These are phyloP conservation scores for Propsilocerus akamusi DNA, from an alignment of 1,140 invertebrate genomes.

Conservation along the genomic window DNA sequence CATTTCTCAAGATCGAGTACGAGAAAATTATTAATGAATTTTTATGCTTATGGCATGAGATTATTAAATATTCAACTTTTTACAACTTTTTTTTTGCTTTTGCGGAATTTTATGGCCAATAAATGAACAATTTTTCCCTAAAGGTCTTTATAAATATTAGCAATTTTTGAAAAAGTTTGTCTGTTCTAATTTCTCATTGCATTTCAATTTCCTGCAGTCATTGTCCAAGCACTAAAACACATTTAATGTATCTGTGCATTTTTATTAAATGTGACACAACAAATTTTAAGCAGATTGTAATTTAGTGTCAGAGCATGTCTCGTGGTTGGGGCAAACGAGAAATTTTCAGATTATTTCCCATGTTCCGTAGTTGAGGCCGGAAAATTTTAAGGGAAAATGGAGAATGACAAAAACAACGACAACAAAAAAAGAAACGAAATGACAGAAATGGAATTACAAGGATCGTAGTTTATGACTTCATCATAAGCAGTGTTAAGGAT, in stretches of 20 bases:
- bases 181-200: no score
- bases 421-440: background rate
- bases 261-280: background rate
- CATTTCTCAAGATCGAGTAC: no score
- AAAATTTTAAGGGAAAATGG: background rate
- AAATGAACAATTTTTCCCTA: background rate
- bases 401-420: background rate
- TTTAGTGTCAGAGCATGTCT: background rate
- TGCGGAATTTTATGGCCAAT: background rate
- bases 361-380: no score
- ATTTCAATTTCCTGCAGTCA: no score
- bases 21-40: background rate
- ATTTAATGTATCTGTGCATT: no score
- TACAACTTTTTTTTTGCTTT: background rate
- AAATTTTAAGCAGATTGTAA: background rate
- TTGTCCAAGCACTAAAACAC: no score
- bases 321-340: no score
- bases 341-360: no score
- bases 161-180: no score
- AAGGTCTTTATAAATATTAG: background rate
- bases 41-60: background rate
- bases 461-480: slow-evolving; percentile 1
- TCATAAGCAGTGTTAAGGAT: background rate
- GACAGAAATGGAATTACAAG: slow-evolving; percentile 4
- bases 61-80: background rate